Conservation (phyloP, 2,113 vertebrate genomes). For the Mustela nigripes region DNA sequence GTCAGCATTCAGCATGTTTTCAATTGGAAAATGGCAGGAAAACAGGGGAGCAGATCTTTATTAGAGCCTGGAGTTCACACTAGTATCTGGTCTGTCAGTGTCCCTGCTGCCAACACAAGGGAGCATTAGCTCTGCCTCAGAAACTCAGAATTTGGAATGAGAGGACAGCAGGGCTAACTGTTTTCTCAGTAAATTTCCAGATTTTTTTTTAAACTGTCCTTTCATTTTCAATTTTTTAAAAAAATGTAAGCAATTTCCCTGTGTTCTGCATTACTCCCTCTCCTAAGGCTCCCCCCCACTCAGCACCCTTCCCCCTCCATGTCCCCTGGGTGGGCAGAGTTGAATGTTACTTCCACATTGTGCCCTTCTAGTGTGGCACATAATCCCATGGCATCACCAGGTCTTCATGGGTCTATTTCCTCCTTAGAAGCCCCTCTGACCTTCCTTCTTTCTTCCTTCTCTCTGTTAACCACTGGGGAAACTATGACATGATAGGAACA, state of each 20-base stretch:
- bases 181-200: slow-evolving; percentile 41
- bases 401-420: background rate
- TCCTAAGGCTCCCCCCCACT: background rate
- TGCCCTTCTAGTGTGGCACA: fast-evolving
- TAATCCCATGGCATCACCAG: fast-evolving
- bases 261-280: background rate
- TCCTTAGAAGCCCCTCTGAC: background rate
- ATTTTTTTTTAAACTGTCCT: background rate
- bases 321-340: fast-evolving
- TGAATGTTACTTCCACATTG: fast-evolving
- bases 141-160: background rate
- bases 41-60: slow-evolving; percentile 74
- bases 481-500: background rate
- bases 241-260: background rate
- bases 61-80: slow-evolving; percentile 11
- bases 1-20: slow-evolving; percentile 72
- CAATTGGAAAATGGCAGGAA: slow-evolving; percentile 77
- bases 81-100: slow-evolving; percentile 20
- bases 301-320: fast-evolving
- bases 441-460: background rate
- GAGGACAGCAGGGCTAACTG: background rate
- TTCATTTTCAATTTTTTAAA: background rate
- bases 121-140: background rate
- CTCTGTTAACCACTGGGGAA: background rate
- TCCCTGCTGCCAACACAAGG: background rate